A percentile compares a stretch with the other conserved stretches of the same genome.
These are phyloP conservation scores for Hemichromis elongatus DNA, from an alignment of 2,113 vertebrate species.

Conservation along the genomic window DNA sequence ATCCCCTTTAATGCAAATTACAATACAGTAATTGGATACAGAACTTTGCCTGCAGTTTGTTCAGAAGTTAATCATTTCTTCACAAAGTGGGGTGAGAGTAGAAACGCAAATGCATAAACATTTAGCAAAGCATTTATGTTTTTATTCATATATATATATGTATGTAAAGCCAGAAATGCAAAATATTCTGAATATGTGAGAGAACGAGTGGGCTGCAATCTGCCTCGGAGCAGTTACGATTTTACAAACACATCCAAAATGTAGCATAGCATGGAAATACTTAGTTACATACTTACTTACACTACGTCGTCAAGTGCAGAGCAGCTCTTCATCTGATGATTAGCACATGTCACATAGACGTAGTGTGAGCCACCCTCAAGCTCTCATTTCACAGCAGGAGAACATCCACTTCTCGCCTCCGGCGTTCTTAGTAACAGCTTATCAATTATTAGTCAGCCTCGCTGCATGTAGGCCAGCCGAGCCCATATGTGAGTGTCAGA, in stretches of 20 bases:
- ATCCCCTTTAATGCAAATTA: slow-evolving; percentile 10
- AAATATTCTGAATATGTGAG: not conserved
- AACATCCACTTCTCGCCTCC: not conserved
- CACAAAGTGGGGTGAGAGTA: not conserved
- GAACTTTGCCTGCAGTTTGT: not conserved
- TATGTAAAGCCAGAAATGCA: not conserved
- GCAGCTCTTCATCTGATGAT: not conserved
- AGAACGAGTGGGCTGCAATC: not conserved
- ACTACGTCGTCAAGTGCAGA: not conserved
- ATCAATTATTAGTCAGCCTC: slow-evolving; percentile 31
- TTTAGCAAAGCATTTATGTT: not conserved
- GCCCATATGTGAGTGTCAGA: not conserved
- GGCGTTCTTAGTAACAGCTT: not conserved
- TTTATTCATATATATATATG: not conserved
- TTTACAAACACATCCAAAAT: not conserved
- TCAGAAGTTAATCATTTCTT: not conserved
- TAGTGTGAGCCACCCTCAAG: not conserved
- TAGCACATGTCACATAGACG: not conserved
- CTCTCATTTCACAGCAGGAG: not conserved
- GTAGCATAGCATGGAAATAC: not conserved
- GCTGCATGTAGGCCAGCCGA: slow-evolving; percentile 16
- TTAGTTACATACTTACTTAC: not conserved
- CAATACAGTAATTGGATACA: not conserved
- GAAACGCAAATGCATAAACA: not conserved
- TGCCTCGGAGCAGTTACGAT: not conserved